Evolutionary conservation across 2,797 vertebrate genomes (phyloP).

Genomic region (Oryzias dopingdopingensis): DNA sequence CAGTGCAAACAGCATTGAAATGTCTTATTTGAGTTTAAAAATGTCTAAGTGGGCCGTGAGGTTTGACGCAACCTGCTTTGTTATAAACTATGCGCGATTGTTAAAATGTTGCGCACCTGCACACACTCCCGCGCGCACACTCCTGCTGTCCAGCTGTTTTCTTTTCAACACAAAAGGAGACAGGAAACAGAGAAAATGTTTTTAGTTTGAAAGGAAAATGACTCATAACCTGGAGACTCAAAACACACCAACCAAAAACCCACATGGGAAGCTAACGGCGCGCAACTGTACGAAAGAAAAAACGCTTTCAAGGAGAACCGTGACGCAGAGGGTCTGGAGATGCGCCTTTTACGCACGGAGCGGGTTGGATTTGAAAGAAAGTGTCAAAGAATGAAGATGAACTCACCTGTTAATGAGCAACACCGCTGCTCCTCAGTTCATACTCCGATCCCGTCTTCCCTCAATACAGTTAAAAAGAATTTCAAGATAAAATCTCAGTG

Average conservation of each 20-base stretch:
- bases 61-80: conserved; percentile 20
- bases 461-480: not conserved
- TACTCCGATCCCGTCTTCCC: too few relatives aligned
- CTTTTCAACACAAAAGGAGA: conserved; percentile 41
- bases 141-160: not conserved
- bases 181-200: conserved; percentile 34
- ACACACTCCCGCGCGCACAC: conserved; percentile 7
- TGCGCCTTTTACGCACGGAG: conserved; percentile 35
- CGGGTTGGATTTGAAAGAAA: not conserved
- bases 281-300: conserved; percentile 21
- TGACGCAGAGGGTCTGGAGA: not conserved
- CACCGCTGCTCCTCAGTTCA: not conserved
- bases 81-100: conserved; percentile 32
- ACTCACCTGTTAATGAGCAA: conserved; percentile 57
- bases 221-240: conserved; percentile 45
- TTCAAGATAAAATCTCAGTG: not conserved
- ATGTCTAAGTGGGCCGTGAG: too few relatives aligned
- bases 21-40: too few relatives aligned
- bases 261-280: conserved; percentile 25
- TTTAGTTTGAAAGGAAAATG: conserved; percentile 48
- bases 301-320: conserved; percentile 26
- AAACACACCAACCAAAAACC: conserved; percentile 14
- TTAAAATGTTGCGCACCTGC: conserved; percentile 54
- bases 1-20: too few relatives aligned
- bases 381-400: not conserved